Conservation (phyloP, 2,113 vertebrate species). For the Riparia riparia region DNA sequence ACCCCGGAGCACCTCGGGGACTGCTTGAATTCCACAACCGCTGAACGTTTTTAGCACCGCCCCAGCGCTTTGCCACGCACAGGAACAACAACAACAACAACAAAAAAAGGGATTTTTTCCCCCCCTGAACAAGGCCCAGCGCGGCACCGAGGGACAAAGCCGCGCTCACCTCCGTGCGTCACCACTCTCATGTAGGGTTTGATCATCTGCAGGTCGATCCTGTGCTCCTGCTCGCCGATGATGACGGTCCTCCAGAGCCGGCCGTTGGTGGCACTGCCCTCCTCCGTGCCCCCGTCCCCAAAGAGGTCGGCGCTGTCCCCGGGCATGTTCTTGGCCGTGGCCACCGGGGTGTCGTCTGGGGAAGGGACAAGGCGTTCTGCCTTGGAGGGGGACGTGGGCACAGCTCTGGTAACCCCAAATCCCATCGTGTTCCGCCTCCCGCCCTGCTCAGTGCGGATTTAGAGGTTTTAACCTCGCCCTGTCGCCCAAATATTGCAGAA, state of each 20-base stretch:
- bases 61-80: background rate
- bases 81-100: background rate
- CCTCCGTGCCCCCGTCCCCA: slow-evolving; percentile 73
- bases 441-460: background rate
- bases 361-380: background rate
- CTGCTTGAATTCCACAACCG: rapidly evolving
- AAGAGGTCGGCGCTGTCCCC: slow-evolving; percentile 78
- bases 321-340: slow-evolving; percentile 90
- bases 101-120: too few relatives aligned
- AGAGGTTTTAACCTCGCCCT: background rate
- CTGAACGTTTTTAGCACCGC: rapidly evolving
- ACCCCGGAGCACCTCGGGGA: background rate
- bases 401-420: background rate
- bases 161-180: slow-evolving; percentile 89
- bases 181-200: slow-evolving; percentile 94
- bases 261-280: slow-evolving; percentile 81
- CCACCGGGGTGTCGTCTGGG: slow-evolving; percentile 92
- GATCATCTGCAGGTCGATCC: slow-evolving; percentile 97
- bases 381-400: rapidly evolving
- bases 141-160: background rate
- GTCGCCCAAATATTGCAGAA: background rate
- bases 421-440: rapidly evolving
- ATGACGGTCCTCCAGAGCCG: slow-evolving; percentile 95
- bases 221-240: slow-evolving; percentile 95
- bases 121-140: rapidly evolving